phyloP scores from a whole-genome alignment of 2,888 invertebrate genomes.

The Autographa gamma region DNA sequence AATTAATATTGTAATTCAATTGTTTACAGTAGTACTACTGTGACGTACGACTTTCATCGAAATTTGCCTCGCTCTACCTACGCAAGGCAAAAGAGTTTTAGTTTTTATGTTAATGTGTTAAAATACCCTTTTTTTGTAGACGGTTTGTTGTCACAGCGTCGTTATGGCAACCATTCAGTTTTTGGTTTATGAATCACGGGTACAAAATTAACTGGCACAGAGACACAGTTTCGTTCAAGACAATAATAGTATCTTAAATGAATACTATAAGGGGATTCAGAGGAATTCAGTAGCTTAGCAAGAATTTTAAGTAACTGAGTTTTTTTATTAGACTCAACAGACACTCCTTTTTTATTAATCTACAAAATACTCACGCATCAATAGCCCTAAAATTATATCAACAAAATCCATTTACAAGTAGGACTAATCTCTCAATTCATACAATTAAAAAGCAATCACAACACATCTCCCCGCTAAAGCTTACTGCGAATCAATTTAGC shows the following conservation, averaged over 20 bases:
- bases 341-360: too few relatives aligned
- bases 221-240: background rate
- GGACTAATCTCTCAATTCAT: too few relatives aligned
- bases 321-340: too few relatives aligned
- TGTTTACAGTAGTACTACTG: conserved; percentile 20
- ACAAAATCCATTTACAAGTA: too few relatives aligned
- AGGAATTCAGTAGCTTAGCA: background rate
- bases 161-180: conserved; percentile 59
- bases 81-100: background rate
- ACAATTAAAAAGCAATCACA: too few relatives aligned
- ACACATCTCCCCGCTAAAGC: background rate
- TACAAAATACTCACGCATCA: too few relatives aligned
- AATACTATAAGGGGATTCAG: background rate
- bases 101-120: conserved; percentile 14
- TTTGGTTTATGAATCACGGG: conserved; percentile 42
- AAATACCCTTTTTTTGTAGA: conserved; percentile 12
- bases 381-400: too few relatives aligned
- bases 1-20: conserved; percentile 20
- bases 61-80: conserved; percentile 18
- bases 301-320: background rate
- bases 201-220: conserved; percentile 29
- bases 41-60: conserved; percentile 28
- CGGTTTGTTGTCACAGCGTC: conserved; percentile 57
- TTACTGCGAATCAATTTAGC: background rate
- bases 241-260: background rate